Conservation (phyloP, 2,113 vertebrate species). For the Thomomys bottae region DNA sequence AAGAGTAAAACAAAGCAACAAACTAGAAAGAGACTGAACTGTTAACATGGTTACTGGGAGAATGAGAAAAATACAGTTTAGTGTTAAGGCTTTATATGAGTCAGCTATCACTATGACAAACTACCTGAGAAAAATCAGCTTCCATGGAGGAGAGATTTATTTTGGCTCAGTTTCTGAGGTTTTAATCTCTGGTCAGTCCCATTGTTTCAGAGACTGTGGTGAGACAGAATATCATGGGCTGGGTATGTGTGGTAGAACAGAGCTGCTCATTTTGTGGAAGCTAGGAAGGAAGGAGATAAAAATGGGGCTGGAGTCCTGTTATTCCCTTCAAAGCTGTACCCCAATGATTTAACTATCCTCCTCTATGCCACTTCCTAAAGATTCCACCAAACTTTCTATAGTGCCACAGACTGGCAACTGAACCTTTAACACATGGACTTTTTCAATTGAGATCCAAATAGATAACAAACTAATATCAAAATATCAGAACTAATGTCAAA, state of each 20-base stretch:
- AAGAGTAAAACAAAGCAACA: background rate
- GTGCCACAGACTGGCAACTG: background rate
- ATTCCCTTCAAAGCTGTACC: background rate
- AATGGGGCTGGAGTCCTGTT: too few species aligned
- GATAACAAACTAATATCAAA: too few species aligned
- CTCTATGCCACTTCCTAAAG: background rate
- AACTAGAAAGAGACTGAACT: background rate
- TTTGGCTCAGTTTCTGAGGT: background rate
- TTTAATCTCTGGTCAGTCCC: background rate
- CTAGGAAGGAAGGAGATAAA: background rate
- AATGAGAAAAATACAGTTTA: background rate
- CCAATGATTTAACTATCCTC: background rate
- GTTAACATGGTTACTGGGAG: background rate
- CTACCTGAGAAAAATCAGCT: background rate
- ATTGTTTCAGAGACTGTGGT: background rate
- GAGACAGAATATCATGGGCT: background rate
- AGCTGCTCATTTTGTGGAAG: background rate
- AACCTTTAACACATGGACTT: background rate
- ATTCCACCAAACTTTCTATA: background rate
- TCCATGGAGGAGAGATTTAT: background rate
- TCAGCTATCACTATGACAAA: background rate
- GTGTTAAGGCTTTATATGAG: background rate
- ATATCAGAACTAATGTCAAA: too few species aligned
- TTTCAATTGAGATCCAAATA: background rate
- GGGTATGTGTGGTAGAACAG: background rate